Evolutionary conservation across 1,140 invertebrate species (phyloP), one percentile per base, ranked within the genome.

Genomic region (Achroia grisella): DNA sequence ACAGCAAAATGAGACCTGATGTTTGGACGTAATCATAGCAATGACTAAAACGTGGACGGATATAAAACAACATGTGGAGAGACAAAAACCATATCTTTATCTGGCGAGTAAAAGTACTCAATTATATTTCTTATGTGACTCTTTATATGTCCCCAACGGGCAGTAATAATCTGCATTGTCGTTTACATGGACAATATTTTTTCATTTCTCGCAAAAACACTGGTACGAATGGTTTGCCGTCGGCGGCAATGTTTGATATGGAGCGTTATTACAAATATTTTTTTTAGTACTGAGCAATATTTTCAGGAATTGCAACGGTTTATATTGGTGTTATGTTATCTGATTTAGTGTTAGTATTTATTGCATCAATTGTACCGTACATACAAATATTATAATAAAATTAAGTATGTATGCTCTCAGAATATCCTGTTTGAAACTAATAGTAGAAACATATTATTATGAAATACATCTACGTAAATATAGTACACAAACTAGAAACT

Each of bases 101-200:
- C 58, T 32, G 3, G 52, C 56, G 55, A 52, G 45, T 52, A 59
- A 64, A 60, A 48, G 17, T 23, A 53, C 58, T 52, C 62, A 56
- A 71, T 74, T 73, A 62, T 57, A 54, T 70, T 67, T 65, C 72
- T 78, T 73, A 62, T 76, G 62, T 60, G 65, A 63, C 70, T 74
- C 72, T 79, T 71, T 76, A 73, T 70, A 58, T 61, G 68, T 74
- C 75, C 69, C 75, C 52, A 53, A 44, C 52, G 75, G 68, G 65
- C 63, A 78, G 62, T 82, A 76, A 75, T 79, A 79, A 76, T 82
- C 75, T 82, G 68, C 73, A 79, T 82, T 82, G 67, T 74, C 73
- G 65, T 79, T 82, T 76, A 78, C 68, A 74, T 72, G 63, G 53
- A 64, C 67, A 56, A 74, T 76, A 77, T 78, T 79, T 78, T 73